Evolutionary conservation across 37 sponge, comb jelly and placozoan genomes (phyloP).

Genomic region (Chondrosia reniformis): DNA sequence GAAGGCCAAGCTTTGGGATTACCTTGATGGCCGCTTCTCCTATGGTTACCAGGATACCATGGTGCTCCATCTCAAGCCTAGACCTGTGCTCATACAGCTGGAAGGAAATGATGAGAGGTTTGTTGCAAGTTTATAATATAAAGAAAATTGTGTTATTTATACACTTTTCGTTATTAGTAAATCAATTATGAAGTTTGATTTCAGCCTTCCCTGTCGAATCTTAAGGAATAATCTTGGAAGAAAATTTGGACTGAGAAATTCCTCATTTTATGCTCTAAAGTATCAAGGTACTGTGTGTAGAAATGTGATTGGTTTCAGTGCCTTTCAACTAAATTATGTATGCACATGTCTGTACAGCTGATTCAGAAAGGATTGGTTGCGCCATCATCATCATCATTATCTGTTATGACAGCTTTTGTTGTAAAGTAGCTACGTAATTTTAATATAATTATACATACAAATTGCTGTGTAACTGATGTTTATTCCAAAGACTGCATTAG

Average conservation of each 20-base stretch:
- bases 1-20: conserved; percentile 67
- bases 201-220: conserved; percentile 69
- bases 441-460: too few relatives aligned
- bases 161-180: background rate
- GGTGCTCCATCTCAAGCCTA: conserved; percentile 76
- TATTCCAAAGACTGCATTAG: too few relatives aligned
- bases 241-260: conserved; percentile 70
- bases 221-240: conserved; percentile 71
- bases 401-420: too few relatives aligned
- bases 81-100: conserved; percentile 47
- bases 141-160: background rate
- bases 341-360: too few relatives aligned
- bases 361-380: too few relatives aligned
- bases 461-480: too few relatives aligned
- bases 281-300: conserved; percentile 53
- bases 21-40: conserved; percentile 58
- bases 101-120: conserved; percentile 50
- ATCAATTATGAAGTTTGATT: conserved; percentile 51
- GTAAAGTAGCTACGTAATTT: too few relatives aligned
- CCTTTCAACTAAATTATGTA: too few relatives aligned
- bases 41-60: conserved; percentile 79
- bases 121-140: background rate
- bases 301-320: too few relatives aligned
- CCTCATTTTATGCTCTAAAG: conserved; percentile 44
- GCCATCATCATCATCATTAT: too few relatives aligned